Percentiles rank a stretch among this genome's conserved stretches.
Evolutionary conservation across 2,797 vertebrate species (phyloP).

Genomic region (Masticophis lateralis): DNA sequence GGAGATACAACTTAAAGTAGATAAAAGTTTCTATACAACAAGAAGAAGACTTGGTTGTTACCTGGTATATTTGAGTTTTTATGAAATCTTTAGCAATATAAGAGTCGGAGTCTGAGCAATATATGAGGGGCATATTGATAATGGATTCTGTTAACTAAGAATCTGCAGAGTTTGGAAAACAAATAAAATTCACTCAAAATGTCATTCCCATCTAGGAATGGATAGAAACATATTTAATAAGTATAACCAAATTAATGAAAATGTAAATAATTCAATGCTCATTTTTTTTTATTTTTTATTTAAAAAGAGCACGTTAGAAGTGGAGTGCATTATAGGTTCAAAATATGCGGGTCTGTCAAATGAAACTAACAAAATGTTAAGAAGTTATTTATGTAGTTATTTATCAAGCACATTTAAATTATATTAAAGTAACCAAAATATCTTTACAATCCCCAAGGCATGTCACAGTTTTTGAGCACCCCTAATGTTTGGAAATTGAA

Average conservation of each 20-base stretch:
- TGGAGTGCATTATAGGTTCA: not conserved
- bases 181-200: not conserved
- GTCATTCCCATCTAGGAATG: not conserved
- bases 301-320: not conserved
- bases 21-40: not conserved
- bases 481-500: no score
- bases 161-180: not conserved
- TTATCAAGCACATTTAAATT: no score
- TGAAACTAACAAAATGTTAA: no score
- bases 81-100: not conserved
- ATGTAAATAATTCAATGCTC: not conserved
- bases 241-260: not conserved
- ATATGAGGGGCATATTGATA: not conserved
- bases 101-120: not conserved
- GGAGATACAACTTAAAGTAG: not conserved
- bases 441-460: no score
- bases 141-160: not conserved
- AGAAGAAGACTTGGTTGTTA: not conserved
- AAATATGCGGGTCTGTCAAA: not conserved
- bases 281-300: not conserved
- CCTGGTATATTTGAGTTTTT: not conserved
- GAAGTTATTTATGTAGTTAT: no score
- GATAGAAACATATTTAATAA: not conserved
- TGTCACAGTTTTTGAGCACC: no score
- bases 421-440: no score